A percentile compares a stretch with the other conserved stretches of the same genome.
Evolutionary conservation across 2,797 vertebrate species (phyloP).

Genomic region (Dryobates pubescens): DNA sequence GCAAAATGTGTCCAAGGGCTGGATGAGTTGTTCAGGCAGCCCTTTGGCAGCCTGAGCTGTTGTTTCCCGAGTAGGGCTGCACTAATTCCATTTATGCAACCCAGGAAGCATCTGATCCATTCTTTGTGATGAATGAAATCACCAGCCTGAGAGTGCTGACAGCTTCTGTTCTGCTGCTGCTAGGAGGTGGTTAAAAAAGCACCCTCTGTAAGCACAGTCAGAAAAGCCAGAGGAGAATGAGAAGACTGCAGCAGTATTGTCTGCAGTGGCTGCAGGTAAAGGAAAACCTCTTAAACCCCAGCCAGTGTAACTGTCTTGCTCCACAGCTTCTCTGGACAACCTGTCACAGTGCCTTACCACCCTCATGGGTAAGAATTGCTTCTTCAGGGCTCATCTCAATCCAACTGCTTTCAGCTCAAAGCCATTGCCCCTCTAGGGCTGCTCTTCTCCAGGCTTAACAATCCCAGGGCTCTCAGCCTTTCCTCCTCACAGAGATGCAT

Average conservation of each 20-base stretch:
- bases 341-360: too few species aligned
- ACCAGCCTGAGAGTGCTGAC: neutral
- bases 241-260: neutral
- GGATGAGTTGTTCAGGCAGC: constrained; percentile 39
- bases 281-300: neutral
- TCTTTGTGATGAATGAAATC: constrained; percentile 31
- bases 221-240: neutral
- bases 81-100: neutral
- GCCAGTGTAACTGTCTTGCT: too few species aligned
- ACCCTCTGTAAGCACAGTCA: neutral
- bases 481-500: too few species aligned
- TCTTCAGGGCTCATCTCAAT: too few species aligned
- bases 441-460: too few species aligned
- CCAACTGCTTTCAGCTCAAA: too few species aligned
- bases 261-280: neutral
- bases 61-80: neutral
- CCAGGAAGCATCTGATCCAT: neutral
- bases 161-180: neutral
- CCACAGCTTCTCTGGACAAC: too few species aligned
- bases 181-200: constrained; percentile 1
- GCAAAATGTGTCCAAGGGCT: constrained; percentile 34
- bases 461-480: too few species aligned
- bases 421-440: too few species aligned
- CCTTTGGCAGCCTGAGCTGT: constrained; percentile 12
- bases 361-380: too few species aligned